Evolutionary conservation across 2,888 invertebrate genomes (phyloP).

Genomic region (Melanotus villosus): DNA sequence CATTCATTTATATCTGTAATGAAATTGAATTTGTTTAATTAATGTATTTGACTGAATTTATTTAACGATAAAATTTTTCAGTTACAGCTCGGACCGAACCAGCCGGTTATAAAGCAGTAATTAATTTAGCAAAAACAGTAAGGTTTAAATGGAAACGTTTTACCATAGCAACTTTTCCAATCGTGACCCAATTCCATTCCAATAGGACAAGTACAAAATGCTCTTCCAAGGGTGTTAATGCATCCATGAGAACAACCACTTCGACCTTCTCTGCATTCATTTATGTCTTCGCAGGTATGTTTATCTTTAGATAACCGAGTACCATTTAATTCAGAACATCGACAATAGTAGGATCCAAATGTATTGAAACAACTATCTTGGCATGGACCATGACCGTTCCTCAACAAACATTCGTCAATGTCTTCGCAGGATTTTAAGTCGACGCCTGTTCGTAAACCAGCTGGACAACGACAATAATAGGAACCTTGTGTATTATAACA

Average conservation of each 20-base stretch:
- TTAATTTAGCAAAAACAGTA: too few relatives aligned
- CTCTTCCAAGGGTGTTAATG: slow-evolving; percentile 69
- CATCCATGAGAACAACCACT: slow-evolving; percentile 75
- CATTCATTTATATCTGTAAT: slow-evolving; percentile 79
- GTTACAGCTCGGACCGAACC: too few relatives aligned
- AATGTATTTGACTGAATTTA: not conserved
- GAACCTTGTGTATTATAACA: slow-evolving; percentile 74
- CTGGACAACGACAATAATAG: slow-evolving; percentile 72
- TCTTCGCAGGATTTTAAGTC: slow-evolving; percentile 65
- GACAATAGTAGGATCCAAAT: slow-evolving; percentile 73
- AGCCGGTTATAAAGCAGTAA: too few relatives aligned
- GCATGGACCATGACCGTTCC: slow-evolving; percentile 76
- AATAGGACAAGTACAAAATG: slow-evolving; percentile 64
- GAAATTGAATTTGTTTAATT: not conserved
- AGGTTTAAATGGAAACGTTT: too few relatives aligned
- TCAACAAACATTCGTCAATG: slow-evolving; percentile 74
- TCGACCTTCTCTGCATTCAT: slow-evolving; percentile 67
- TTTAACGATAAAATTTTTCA: not conserved
- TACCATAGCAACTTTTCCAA: slow-evolving; percentile 64
- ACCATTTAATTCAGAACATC: slow-evolving; percentile 73
- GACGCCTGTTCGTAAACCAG: slow-evolving; percentile 69
- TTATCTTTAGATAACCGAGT: slow-evolving; percentile 72
- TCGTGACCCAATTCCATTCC: slow-evolving; percentile 63
- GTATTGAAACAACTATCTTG: slow-evolving; percentile 74
- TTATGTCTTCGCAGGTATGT: slow-evolving; percentile 73